phyloP scores from a whole-genome alignment of 1,140 invertebrate genomes.

The Drosophila azteca region DNA sequence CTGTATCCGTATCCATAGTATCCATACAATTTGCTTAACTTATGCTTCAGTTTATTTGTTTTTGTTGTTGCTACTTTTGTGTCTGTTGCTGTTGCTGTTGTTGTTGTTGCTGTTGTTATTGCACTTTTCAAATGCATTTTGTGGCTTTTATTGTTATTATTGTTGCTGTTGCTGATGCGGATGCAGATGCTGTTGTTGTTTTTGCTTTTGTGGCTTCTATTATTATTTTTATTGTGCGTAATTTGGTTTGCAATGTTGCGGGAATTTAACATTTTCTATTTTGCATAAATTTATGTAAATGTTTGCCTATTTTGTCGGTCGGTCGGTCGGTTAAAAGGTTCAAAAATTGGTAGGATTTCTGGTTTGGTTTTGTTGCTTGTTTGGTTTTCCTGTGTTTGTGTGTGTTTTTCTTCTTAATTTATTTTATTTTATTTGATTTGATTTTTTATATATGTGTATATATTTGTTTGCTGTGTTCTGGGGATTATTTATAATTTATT shows the following conservation, averaged over 20 bases:
- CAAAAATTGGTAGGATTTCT: slow-evolving; percentile 4
- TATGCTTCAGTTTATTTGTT: slow-evolving; percentile 57
- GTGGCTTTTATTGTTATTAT: slow-evolving; percentile 44
- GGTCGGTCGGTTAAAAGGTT: slow-evolving; percentile 25
- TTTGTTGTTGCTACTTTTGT: slow-evolving; percentile 46
- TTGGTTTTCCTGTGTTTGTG: slow-evolving; percentile 9
- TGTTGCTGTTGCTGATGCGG: slow-evolving; percentile 31
- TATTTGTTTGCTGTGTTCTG: slow-evolving; percentile 34
- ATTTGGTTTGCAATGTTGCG: slow-evolving; percentile 60
- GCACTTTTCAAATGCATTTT: slow-evolving; percentile 51
- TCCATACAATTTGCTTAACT: slow-evolving; percentile 47
- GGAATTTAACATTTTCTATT: slow-evolving; percentile 72
- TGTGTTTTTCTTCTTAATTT: slow-evolving; percentile 32
- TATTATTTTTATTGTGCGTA: slow-evolving; percentile 48
- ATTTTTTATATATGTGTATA: slow-evolving; percentile 47
- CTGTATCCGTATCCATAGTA: slow-evolving; percentile 4
- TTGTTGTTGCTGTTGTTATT: slow-evolving; percentile 50
- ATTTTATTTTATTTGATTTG: slow-evolving; percentile 36
- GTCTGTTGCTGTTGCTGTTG: slow-evolving; percentile 24
- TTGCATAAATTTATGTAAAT: slow-evolving; percentile 70
- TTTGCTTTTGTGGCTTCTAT: slow-evolving; percentile 41
- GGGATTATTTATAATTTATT: slow-evolving; percentile 60
- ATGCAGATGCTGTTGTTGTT: slow-evolving; percentile 31
- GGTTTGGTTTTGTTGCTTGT: slow-evolving; percentile 21
- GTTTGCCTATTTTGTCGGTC: slow-evolving; percentile 29